Base-by-base conservation (phyloP, 2,113 vertebrate genomes). In the Malaclemys terrapin region DNA sequence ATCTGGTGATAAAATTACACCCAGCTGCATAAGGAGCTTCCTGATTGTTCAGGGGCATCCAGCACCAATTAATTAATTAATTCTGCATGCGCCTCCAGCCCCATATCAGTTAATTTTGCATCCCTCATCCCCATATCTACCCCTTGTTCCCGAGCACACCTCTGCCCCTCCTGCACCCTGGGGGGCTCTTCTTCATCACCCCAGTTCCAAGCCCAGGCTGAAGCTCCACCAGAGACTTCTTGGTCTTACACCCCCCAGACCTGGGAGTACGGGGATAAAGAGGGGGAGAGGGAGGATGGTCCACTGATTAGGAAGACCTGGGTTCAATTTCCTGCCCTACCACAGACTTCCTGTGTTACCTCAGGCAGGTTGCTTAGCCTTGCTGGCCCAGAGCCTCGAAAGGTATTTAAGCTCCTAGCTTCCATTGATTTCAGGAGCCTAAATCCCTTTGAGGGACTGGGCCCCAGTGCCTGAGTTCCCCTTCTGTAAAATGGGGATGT, bases 41-140 rank as follows among this genome's bases (percentile, higher is more conserved):
- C 69, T 1, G 0, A n/a, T 0, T 0, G 22, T 20, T 8, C 1
- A 0, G 45, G 69, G 50, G 27, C 31, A 47, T 69, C 45, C 42
- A 50, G 83, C 31, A n/a, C 62, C 1, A 0, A 25, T 50, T 65
- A 1, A 0, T 50, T 65, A 1, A 0, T n/a, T 35, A 38, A 75
- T 42, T 72, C 16, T 47, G 19, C 1, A 0, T 0, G 11, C 29
- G 1, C 2, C 0, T 14, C 5, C 57, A 81, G 16, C 9, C 27
- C n/a, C 42, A 65, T 45, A 45, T 27, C 52, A 56, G 22, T 56
- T 72, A 29, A 59, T 49, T 25, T 22, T 10, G 0, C 85, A 24
- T 65, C 10, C 24, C 76, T 62, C 76, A 59, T 25, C 38, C 3
- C 0, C 11, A 29, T 29, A 62, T 62, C 59, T 31, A 62, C 29